phyloP scores from a whole-genome alignment of 1,140 invertebrate species.

The Battus philenor region DNA sequence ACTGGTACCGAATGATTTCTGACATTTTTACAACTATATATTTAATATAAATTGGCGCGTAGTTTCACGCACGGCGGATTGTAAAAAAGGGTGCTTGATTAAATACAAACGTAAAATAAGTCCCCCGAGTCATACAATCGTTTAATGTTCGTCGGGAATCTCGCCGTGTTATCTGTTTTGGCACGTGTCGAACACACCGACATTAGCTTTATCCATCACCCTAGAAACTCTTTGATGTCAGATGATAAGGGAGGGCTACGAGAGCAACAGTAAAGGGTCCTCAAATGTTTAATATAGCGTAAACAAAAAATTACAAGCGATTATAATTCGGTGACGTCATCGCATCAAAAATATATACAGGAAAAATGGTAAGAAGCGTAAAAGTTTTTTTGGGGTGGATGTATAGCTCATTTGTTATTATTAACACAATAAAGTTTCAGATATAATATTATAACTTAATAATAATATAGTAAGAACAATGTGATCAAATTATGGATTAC shows the following conservation, averaged over 20 bases:
- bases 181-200: conserved; percentile 43
- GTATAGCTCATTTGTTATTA: too few relatives aligned
- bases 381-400: too few relatives aligned
- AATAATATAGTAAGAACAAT: too few relatives aligned
- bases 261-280: conserved; percentile 5
- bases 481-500: too few relatives aligned
- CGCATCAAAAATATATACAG: too few relatives aligned
- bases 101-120: conserved; percentile 27
- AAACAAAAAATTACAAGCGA: conserved; percentile 9
- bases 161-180: conserved; percentile 36
- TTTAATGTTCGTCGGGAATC: conserved; percentile 49
- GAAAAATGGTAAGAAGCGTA: too few relatives aligned
- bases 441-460: too few relatives aligned
- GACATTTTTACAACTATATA: not conserved
- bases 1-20: too few relatives aligned
- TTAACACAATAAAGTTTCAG: too few relatives aligned
- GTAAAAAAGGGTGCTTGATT: conserved; percentile 6
- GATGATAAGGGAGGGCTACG: conserved; percentile 16
- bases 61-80: conserved; percentile 3
- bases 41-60: not conserved
- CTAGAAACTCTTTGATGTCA: conserved; percentile 57
- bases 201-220: conserved; percentile 58
- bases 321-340: too few relatives aligned
- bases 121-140: conserved; percentile 40
- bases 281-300: conserved; percentile 7